Evolutionary conservation across 2,113 vertebrate genomes (phyloP).

Genomic region (Cavia aperea): DNA sequence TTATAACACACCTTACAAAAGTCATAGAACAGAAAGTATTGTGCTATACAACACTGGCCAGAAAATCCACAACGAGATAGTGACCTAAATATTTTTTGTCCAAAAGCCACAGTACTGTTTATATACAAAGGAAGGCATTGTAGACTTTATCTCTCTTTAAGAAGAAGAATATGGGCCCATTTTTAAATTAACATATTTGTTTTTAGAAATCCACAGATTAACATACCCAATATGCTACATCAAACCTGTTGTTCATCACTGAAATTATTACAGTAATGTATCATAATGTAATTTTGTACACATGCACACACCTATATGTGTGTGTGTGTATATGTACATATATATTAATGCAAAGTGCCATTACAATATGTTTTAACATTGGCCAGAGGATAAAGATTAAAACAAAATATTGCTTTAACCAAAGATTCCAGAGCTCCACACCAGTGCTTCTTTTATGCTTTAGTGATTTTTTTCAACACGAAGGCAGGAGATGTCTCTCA

Average conservation of each 20-base stretch:
- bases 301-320: too few species aligned
- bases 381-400: neutral
- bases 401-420: neutral
- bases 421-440: neutral
- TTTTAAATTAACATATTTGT: neutral
- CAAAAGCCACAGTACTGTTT: neutral
- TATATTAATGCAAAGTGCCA: neutral
- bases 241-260: neutral
- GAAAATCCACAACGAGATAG: neutral
- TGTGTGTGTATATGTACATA: too few species aligned
- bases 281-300: neutral
- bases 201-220: neutral
- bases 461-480: neutral
- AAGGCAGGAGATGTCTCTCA: neutral
- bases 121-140: neutral
- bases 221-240: neutral
- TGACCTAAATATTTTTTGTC: neutral
- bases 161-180: neutral
- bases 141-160: neutral
- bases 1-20: neutral
- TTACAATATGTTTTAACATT: neutral
- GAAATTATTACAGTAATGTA: neutral
- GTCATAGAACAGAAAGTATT: neutral
- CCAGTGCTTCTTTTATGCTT: neutral
- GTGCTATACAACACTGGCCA: neutral